Evolutionary conservation across 2,113 vertebrate species (phyloP).

Genomic region (Caranx melampygus): DNA sequence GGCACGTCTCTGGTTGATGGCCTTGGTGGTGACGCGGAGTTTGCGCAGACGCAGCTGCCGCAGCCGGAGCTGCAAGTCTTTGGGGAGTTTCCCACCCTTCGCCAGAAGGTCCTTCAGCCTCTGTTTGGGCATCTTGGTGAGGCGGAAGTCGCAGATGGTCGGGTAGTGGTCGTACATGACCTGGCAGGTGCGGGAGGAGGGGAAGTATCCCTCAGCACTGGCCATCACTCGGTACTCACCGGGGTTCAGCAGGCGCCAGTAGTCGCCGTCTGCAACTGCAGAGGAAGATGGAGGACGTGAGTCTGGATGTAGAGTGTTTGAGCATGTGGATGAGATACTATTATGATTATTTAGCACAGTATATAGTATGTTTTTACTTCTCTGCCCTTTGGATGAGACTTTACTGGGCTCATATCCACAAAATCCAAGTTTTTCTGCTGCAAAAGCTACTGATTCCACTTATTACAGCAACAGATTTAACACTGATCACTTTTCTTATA

Average conservation of each 20-base stretch:
- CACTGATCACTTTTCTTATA: too few relatives aligned
- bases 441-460: background rate
- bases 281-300: background rate
- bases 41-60: conserved; percentile 70
- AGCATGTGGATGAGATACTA: too few relatives aligned
- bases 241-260: conserved; percentile 95
- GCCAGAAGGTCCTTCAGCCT: conserved; percentile 87
- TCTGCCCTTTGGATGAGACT: background rate
- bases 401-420: background rate
- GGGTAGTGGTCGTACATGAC: conserved; percentile 93
- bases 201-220: conserved; percentile 86
- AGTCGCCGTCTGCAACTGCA: conserved; percentile 88
- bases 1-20: conserved; percentile 55
- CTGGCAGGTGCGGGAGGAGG: conserved; percentile 86
- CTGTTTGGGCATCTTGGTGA: conserved; percentile 89
- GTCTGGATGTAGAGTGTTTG: too few relatives aligned
- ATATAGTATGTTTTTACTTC: background rate
- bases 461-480: background rate
- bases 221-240: conserved; percentile 90
- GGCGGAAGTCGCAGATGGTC: conserved; percentile 91
- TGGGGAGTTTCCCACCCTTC: conserved; percentile 85
- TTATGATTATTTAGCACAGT: too few relatives aligned
- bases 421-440: background rate
- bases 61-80: conserved; percentile 70
- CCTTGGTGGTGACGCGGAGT: conserved; percentile 67